A percentile compares a stretch with the other conserved stretches of the same genome.
These are phyloP conservation scores for Laspeyria flexula DNA, from an alignment of 2,888 invertebrate genomes.

Conservation along the genomic window DNA sequence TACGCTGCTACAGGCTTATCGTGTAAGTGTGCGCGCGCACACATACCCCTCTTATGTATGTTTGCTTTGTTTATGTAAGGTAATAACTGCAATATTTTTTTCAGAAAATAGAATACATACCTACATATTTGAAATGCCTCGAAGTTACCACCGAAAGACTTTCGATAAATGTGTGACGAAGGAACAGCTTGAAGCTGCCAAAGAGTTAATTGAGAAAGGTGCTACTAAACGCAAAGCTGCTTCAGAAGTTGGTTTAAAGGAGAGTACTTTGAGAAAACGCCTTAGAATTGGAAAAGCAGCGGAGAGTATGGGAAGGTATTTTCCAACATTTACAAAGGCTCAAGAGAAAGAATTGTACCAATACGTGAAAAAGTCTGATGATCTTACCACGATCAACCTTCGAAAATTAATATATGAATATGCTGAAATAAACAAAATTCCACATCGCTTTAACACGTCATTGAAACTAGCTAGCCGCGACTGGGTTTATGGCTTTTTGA, in stretches of 20 bases:
- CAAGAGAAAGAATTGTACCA: not conserved
- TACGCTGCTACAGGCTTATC: too few relatives aligned
- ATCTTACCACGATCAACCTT: not conserved
- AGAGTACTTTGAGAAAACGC: not conserved
- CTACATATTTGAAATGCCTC: not conserved
- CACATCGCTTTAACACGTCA: constrained; percentile 26
- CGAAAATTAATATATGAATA: constrained; percentile 2
- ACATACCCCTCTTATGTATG: too few relatives aligned
- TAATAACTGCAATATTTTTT: too few relatives aligned
- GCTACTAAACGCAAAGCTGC: not conserved
- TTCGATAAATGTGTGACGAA: not conserved
- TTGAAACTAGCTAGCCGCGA: constrained; percentile 29
- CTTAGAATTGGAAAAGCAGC: not conserved
- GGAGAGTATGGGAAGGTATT: not conserved
- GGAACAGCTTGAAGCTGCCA: not conserved
- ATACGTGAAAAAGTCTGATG: not conserved
- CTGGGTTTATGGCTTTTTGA: constrained; percentile 30
- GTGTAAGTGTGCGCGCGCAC: too few relatives aligned
- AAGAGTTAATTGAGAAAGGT: not conserved
- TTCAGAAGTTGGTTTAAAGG: not conserved
- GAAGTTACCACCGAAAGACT: not conserved
- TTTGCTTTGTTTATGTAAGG: too few relatives aligned
- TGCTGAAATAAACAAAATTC: constrained; percentile 7
- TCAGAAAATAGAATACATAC: too few relatives aligned
- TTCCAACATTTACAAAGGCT: not conserved